Evolutionary conservation across 1,140 invertebrate genomes (phyloP), one percentile per base, ranked within the genome.

Genomic region (Papilio glaucus): DNA sequence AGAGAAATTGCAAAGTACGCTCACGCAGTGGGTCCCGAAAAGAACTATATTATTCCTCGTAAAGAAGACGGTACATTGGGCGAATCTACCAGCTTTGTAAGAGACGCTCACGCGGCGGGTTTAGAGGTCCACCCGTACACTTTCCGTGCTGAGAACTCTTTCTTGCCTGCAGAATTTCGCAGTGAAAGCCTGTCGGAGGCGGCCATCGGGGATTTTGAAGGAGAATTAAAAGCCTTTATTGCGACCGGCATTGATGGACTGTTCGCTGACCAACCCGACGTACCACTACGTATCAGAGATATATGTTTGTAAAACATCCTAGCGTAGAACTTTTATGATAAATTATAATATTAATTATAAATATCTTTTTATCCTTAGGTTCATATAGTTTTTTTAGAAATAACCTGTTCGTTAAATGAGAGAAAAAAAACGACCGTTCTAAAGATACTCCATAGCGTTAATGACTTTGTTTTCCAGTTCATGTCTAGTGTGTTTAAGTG

Each of bases 81-180:
- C 39, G 57, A 76, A 29, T 72, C 78, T 6, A 91, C 89, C 3
- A 84, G 15, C 62, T 91, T 88, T 69, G 88, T 93, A 1, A 21
- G 24, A 0, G 80, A 91, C 68, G 87, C 88, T 42, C 91, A 93
- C 74, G 75, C 73, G 15, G 88, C 77, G n/a, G 86, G 88, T 5
- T 75, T 93, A 3, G 88, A 93, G 76, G 89, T 93, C 6, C 91
- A 93, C 41, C 88, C 89, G 0, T 93, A 88, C 57, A 93, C 91
- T 4, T 93, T 91, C 71, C 80, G 91, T 13, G 85, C 89, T 26
- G 91, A 91, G 77, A 93, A 91, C 57, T 33, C 70, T 18, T 93
- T 78, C 65, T 76, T 93, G 10, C 91, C 91, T 1, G 77, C 80
- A 7, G 91, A 91, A 77, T 91, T 79, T 75, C 82, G 81, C n/a